A percentile compares a stretch with the other conserved stretches of the same genome.
phyloP scores from a whole-genome alignment of 2,797 vertebrate genomes.

The Triplophysa bombifrons region DNA sequence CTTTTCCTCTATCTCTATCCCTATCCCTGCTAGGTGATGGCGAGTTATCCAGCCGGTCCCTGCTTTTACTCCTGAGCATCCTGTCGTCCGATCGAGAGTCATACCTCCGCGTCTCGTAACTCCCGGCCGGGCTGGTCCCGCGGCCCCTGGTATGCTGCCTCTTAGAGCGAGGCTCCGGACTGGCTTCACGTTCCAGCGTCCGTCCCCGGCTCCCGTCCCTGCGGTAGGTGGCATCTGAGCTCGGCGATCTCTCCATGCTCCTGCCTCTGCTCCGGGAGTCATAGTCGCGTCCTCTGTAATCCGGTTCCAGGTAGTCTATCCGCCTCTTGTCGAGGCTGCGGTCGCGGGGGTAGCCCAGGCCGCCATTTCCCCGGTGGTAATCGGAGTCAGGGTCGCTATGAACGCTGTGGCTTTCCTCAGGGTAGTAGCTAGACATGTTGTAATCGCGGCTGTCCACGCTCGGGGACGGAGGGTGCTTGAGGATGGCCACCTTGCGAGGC shows the following conservation, averaged over 20 bases:
- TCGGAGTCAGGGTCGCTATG: conserved; percentile 80
- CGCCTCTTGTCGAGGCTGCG: conserved; percentile 67
- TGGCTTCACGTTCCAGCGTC: conserved; percentile 70
- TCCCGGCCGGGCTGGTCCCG: conserved; percentile 63
- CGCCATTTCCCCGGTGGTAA: conserved; percentile 77
- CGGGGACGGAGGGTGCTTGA: conserved; percentile 76
- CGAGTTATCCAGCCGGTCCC: conserved; percentile 79
- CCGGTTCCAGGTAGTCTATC: conserved; percentile 68
- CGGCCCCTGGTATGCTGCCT: conserved; percentile 70
- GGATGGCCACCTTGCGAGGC: conserved; percentile 80
- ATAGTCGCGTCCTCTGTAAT: conserved; percentile 71
- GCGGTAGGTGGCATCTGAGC: conserved; percentile 73
- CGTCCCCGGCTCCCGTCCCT: conserved; percentile 78
- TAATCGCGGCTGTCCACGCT: conserved; percentile 79
- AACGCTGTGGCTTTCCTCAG: conserved; percentile 82
- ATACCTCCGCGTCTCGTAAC: conserved; percentile 62
- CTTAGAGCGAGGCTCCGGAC: conserved; percentile 70
- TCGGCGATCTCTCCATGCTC: conserved; percentile 75
- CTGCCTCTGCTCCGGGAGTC: conserved; percentile 72
- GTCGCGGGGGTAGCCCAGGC: conserved; percentile 62
- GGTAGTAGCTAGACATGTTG: conserved; percentile 79
- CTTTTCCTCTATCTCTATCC: conserved; percentile 38
- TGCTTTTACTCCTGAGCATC: conserved; percentile 72
- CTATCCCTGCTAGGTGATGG: conserved; percentile 73
- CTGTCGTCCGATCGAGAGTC: conserved; percentile 60